A percentile compares a stretch with the other conserved stretches of the same genome.
phyloP scores from a whole-genome alignment of 1,140 invertebrate species.

The Anthonomus grandis region DNA sequence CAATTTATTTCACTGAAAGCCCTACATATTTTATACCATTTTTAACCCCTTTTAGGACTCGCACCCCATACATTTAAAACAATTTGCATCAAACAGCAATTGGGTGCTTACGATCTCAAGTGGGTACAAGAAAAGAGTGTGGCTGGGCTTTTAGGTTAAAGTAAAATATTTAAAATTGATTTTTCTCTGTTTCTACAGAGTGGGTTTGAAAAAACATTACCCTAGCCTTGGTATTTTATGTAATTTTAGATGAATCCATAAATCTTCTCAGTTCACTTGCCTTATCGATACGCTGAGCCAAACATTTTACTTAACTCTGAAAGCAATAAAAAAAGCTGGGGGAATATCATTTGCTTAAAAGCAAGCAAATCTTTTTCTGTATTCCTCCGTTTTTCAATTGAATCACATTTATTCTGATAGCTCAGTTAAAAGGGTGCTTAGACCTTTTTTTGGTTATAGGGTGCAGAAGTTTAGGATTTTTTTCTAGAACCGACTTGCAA shows the following conservation, averaged over 20 bases:
- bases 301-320: background rate
- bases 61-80: too few relatives aligned
- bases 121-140: conserved; percentile 13
- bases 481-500: background rate
- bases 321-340: background rate
- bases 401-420: too few relatives aligned
- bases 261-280: background rate
- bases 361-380: too few relatives aligned
- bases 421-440: too few relatives aligned
- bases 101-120: conserved; percentile 8
- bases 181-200: background rate
- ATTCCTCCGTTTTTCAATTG: too few relatives aligned
- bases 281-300: background rate
- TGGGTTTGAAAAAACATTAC: background rate
- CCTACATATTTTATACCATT: too few relatives aligned
- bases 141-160: conserved; percentile 11
- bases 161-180: conserved; percentile 8
- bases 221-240: background rate
- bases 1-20: too few relatives aligned
- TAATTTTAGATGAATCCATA: background rate
- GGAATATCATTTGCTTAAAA: background rate
- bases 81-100: conserved; percentile 19
- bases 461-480: background rate
- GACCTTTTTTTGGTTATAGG: background rate
- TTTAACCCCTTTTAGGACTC: too few relatives aligned